Evolutionary conservation across 2,888 invertebrate genomes (phyloP), one percentile per base, ranked within the genome.

Genomic region (Tetramorium bicarinatum): DNA sequence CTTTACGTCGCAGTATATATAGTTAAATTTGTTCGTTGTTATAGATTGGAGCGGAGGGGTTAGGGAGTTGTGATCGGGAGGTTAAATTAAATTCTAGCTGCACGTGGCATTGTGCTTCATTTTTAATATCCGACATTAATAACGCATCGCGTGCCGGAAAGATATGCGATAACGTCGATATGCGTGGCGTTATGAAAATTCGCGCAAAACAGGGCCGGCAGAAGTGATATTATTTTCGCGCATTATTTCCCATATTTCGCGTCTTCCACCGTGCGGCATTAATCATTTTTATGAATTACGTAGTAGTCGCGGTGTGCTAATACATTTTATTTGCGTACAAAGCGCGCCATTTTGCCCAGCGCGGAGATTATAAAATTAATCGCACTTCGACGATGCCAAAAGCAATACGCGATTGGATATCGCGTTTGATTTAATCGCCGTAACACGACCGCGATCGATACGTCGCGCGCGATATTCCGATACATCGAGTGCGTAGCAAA

Each of bases 91-190:
- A 79, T 79, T 79, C 74, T 71, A 79, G 21, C 49, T 34, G 44
- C 56, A 56, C 34, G 21, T 72, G 74, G 44, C 21, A 44, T 21
- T 54, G 44, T 34, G 25, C 34, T 44, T 34, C 44, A 79, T 18
- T 79, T 79, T 79, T 79, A 79, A 79, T 72, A 79, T 56, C 44
- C 56, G 34, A 47, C 34, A 79, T 79, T 79, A 72, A 71, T 79
- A 72, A 72, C 47, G 44, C 74, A 72, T 72, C 74, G 34, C 4
- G 18, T 18, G 8, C 34, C 29, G 56, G 18, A 72, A 59, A 71
- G 72, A 72, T 79, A 71, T 72, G 54, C 56, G 72, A 79, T 72
- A 59, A 79, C 56, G 74, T 59, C 56, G 74, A 79, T 79, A 72
- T n/a, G 47, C 72, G 2, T 44, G 56, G 44, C 38, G 18, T 34